Percentiles rank a stretch among this genome's conserved stretches.
Conservation (phyloP, 2,888 invertebrate genomes). For the Sympetrum striolatum region DNA sequence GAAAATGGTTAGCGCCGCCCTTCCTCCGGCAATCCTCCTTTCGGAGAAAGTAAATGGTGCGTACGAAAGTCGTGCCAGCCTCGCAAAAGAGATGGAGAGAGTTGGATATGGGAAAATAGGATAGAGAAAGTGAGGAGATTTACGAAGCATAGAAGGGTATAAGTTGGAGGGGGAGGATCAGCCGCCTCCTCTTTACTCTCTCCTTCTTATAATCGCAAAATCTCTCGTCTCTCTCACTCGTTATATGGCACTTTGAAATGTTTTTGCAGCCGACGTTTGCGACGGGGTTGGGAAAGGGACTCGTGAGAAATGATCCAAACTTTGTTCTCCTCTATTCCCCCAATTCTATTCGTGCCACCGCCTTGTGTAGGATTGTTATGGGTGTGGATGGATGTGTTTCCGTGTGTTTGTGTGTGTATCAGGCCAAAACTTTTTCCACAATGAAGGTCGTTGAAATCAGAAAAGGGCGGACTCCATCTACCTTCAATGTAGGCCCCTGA, state of each 20-base stretch:
- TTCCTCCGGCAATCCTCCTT: background rate
- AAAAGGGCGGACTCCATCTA: background rate
- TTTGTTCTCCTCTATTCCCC: background rate
- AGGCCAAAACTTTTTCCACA: background rate
- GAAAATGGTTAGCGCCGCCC: background rate
- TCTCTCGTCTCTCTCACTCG: background rate
- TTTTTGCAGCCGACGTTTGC: constrained; percentile 1
- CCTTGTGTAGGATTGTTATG: background rate
- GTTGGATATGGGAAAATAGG: background rate
- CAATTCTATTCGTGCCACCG: background rate
- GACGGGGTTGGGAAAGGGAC: background rate
- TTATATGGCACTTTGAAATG: constrained; percentile 16
- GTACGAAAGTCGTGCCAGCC: background rate
- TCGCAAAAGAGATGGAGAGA: background rate
- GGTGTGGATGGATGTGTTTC: background rate
- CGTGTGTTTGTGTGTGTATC: background rate
- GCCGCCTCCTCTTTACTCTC: background rate
- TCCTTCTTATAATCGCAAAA: background rate
- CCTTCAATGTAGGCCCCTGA: background rate
- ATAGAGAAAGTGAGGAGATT: background rate
- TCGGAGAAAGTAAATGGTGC: background rate
- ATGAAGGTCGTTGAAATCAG: constrained; percentile 1
- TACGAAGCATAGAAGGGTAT: background rate
- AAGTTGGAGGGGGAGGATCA: background rate
- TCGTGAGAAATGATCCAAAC: constrained; percentile 31